phyloP scores from a whole-genome alignment of 2,797 vertebrate species.

The Schizothorax lantsangensis region DNA sequence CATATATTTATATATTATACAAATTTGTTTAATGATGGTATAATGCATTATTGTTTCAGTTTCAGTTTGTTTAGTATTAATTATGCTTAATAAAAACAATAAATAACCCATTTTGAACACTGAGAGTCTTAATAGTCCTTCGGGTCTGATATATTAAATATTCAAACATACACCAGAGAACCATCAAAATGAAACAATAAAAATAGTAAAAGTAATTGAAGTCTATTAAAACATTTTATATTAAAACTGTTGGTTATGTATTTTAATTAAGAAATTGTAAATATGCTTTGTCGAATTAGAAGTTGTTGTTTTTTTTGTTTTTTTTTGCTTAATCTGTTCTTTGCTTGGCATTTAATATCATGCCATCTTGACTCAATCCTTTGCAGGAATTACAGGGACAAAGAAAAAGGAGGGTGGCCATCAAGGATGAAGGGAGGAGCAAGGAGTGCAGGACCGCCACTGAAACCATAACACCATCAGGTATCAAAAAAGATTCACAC shows the following conservation, averaged over 20 bases:
- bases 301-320: background rate
- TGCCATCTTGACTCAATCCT: background rate
- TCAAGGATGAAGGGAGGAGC: background rate
- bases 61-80: background rate
- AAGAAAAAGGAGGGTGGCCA: background rate
- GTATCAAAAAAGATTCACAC: background rate
- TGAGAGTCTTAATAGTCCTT: background rate
- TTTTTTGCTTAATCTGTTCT: background rate
- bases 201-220: background rate
- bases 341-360: background rate
- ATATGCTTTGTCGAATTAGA: background rate
- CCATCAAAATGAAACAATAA: background rate
- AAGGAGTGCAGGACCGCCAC: background rate
- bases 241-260: background rate
- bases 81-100: background rate
- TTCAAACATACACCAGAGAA: background rate
- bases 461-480: background rate
- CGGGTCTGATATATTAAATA: background rate
- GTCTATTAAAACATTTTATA: background rate
- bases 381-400: background rate
- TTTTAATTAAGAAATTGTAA: background rate
- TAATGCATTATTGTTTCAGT: background rate
- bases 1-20: no score
- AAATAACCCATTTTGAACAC: background rate
- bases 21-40: background rate